A percentile compares a stretch with the other conserved stretches of the same genome.
These are phyloP conservation scores for Campoletis raptor DNA, from an alignment of 2,888 invertebrate species.

Conservation along the genomic window DNA sequence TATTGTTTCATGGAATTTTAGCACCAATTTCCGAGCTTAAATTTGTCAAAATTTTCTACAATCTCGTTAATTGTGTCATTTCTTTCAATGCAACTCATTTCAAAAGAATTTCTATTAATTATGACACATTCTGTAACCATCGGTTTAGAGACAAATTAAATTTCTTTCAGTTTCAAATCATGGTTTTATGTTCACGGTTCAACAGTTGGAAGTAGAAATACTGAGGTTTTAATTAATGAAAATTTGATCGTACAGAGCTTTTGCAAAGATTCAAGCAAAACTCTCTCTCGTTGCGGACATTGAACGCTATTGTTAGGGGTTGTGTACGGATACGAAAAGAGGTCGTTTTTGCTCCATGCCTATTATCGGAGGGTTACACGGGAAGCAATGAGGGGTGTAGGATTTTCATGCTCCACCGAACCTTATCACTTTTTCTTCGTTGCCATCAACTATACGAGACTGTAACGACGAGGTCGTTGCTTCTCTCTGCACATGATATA, in stretches of 20 bases:
- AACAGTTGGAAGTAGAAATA: not conserved
- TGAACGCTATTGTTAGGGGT: constrained; percentile 53
- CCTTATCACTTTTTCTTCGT: constrained; percentile 62
- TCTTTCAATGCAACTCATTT: not conserved
- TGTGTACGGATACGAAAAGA: constrained; percentile 59
- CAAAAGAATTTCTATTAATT: not conserved
- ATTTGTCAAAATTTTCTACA: not conserved
- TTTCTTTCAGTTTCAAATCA: not conserved
- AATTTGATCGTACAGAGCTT: not conserved
- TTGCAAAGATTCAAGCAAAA: constrained; percentile 56
- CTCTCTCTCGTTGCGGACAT: constrained; percentile 31
- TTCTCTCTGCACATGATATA: not conserved
- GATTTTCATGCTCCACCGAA: constrained; percentile 79
- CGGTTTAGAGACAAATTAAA: too few relatives aligned
- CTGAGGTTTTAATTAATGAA: not conserved
- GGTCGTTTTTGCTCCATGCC: constrained; percentile 73
- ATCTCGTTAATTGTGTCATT: constrained; percentile 1
- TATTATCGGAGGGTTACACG: constrained; percentile 71
- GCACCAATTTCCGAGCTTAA: constrained; percentile 26
- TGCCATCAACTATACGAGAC: constrained; percentile 73
- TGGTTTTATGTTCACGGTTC: not conserved
- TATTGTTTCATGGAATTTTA: constrained; percentile 30
- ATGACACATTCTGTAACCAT: not conserved
- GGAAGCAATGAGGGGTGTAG: constrained; percentile 77
- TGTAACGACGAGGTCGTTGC: constrained; percentile 11